Conservation (phyloP, 2,113 vertebrate genomes). For the Crotalus tigris region DNA sequence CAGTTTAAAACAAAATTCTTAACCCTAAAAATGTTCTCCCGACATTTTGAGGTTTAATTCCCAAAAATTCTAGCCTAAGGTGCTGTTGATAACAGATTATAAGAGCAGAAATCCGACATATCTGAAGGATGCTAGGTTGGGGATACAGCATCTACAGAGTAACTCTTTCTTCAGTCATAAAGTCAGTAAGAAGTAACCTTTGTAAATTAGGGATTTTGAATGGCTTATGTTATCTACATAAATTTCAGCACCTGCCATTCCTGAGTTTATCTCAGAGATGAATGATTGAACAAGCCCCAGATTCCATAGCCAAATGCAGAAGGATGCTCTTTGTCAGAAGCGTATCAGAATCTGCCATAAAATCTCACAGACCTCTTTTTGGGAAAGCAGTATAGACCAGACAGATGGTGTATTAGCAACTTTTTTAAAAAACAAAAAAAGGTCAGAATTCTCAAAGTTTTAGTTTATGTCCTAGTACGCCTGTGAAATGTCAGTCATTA, state of each 20-base stretch:
- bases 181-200: not conserved
- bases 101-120: not conserved
- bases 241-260: not conserved
- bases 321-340: not conserved
- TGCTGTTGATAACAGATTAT: not conserved
- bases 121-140: not conserved
- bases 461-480: not conserved
- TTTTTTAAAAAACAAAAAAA: not conserved
- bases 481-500: not conserved
- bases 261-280: not conserved
- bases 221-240: not conserved
- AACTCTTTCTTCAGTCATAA: not conserved
- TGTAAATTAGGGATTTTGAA: not conserved
- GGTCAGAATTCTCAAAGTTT: not conserved
- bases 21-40: not conserved
- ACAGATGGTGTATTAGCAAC: not conserved
- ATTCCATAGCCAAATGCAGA: not conserved
- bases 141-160: not conserved
- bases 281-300: not conserved
- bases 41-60: not conserved
- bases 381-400: not conserved
- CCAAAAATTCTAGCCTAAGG: not conserved
- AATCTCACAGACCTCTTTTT: not conserved
- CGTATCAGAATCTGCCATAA: not conserved
- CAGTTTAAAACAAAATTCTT: not conserved